Evolutionary conservation across 2,797 vertebrate genomes (phyloP).

Genomic region (Chromis chromis): DNA sequence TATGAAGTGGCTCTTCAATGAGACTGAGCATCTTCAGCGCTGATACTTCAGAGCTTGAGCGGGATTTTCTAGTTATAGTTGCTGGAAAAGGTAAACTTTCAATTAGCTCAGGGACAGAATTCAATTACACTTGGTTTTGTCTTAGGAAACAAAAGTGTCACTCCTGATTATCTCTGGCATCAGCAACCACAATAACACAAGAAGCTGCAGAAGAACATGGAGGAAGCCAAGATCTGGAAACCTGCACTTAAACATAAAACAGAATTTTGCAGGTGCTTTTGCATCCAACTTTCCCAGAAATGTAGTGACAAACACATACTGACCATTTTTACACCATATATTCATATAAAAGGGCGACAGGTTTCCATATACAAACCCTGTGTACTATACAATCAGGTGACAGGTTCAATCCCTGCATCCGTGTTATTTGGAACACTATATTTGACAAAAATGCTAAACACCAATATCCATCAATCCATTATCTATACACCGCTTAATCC

Average conservation of each 20-base stretch:
- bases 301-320: neutral
- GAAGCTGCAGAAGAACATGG: constrained; percentile 36
- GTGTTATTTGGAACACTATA: neutral
- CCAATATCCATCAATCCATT: too few species aligned
- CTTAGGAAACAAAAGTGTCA: constrained; percentile 62
- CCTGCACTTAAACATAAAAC: constrained; percentile 40
- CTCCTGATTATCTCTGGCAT: constrained; percentile 40
- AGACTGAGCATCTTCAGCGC: constrained; percentile 42
- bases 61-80: constrained; percentile 53
- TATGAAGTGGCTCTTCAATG: constrained; percentile 13
- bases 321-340: neutral
- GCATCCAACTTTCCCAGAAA: neutral
- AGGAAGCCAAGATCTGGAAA: constrained; percentile 53
- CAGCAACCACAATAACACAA: constrained; percentile 17
- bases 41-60: constrained; percentile 44
- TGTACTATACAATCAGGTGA: neutral
- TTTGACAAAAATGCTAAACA: neutral
- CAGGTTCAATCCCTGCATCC: neutral
- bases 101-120: constrained; percentile 52
- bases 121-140: constrained; percentile 47
- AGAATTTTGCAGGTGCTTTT: neutral
- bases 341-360: neutral
- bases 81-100: constrained; percentile 49
- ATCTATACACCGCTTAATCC: too few species aligned
- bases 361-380: neutral